Percentiles rank a stretch among this genome's conserved stretches.
phyloP scores from a whole-genome alignment of 2,797 vertebrate genomes.

The Pseudomugil tenellus region DNA sequence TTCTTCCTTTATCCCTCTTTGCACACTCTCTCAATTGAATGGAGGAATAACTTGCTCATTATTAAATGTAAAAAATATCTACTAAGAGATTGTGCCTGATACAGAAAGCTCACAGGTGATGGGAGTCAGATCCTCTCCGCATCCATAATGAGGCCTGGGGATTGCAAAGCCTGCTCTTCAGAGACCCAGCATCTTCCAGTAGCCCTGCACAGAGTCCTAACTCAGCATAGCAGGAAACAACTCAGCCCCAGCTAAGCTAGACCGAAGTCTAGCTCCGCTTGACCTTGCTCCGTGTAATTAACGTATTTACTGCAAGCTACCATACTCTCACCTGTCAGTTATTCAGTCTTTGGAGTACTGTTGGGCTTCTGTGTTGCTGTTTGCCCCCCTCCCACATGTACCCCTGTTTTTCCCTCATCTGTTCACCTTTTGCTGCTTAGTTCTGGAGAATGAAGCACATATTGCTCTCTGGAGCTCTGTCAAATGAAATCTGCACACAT shows the following conservation, averaged over 20 bases:
- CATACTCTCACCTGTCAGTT: constrained; percentile 63
- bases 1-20: constrained; percentile 19
- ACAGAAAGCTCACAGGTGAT: constrained; percentile 82
- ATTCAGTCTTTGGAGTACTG: constrained; percentile 63
- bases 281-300: constrained; percentile 76
- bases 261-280: constrained; percentile 48
- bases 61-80: constrained; percentile 81
- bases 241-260: constrained; percentile 36
- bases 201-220: constrained; percentile 49
- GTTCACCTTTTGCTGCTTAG: constrained; percentile 42
- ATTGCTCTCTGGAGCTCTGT: constrained; percentile 41
- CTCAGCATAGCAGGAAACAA: constrained; percentile 55
- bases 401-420: constrained; percentile 43
- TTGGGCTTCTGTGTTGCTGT: constrained; percentile 40
- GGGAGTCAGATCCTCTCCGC: constrained; percentile 74
- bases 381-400: constrained; percentile 17
- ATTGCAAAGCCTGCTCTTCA: constrained; percentile 62
- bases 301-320: constrained; percentile 75
- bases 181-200: constrained; percentile 61
- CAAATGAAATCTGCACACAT: constrained; percentile 24
- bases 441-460: constrained; percentile 47
- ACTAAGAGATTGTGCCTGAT: constrained; percentile 82
- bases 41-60: constrained; percentile 82
- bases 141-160: constrained; percentile 79
- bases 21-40: constrained; percentile 66